A percentile compares a stretch with the other conserved stretches of the same genome.
These are phyloP conservation scores for Protaetia brevitarsis DNA, from an alignment of 1,140 invertebrate species.

Conservation along the genomic window DNA sequence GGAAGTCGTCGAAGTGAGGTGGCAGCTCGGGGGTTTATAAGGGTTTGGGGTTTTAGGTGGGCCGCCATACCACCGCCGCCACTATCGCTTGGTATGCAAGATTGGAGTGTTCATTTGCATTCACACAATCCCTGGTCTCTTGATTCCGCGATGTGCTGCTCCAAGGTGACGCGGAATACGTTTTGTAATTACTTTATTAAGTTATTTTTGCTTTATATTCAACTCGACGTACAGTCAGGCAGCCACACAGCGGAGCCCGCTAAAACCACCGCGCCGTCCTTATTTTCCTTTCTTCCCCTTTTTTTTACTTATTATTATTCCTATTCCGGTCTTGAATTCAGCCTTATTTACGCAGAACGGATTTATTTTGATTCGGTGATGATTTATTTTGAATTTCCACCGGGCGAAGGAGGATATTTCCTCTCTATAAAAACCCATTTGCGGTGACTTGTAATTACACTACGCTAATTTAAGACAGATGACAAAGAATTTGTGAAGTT, in stretches of 20 bases:
- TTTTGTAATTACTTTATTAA: slow-evolving; percentile 32
- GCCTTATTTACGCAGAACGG: not conserved
- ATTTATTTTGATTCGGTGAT: not conserved
- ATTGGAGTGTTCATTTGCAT: slow-evolving; percentile 29
- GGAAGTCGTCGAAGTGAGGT: no score
- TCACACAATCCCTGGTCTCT: slow-evolving; percentile 27
- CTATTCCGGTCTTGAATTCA: not conserved
- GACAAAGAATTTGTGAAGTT: no score
- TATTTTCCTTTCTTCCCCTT: not conserved
- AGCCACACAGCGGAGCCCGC: no score
- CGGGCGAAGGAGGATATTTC: no score
- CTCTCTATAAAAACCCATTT: no score
- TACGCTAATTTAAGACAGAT: no score
- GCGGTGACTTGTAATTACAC: no score
- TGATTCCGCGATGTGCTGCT: slow-evolving; percentile 24
- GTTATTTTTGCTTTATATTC: slow-evolving; percentile 29
- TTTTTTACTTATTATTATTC: slow-evolving; percentile 4
- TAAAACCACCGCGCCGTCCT: not conserved
- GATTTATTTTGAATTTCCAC: not conserved
- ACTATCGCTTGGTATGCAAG: slow-evolving; percentile 28
- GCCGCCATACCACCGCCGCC: not conserved
- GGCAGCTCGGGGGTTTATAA: no score
- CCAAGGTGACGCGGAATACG: slow-evolving; percentile 26
- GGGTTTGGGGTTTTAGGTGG: no score
- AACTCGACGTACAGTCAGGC: slow-evolving; percentile 8